Evolutionary conservation across 2,888 invertebrate genomes (phyloP).

Genomic region (Aporophyla lueneburgensis): DNA sequence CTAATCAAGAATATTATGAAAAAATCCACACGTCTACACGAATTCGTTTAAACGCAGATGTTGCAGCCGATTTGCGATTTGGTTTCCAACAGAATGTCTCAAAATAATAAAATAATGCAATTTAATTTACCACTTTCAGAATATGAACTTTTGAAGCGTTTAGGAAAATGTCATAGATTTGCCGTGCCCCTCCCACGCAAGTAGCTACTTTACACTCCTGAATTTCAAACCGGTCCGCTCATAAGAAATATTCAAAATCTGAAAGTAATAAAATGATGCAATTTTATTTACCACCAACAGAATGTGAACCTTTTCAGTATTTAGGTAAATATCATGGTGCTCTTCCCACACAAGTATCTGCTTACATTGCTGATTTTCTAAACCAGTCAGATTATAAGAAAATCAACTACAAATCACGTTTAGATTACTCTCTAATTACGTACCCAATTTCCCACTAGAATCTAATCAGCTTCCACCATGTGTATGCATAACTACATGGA

Average conservation of each 20-base stretch:
- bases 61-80: background rate
- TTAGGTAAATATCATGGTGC: background rate
- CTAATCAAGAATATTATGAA: background rate
- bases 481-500: slow-evolving; percentile 11
- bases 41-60: background rate
- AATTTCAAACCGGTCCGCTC: background rate
- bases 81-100: background rate
- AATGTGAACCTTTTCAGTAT: background rate
- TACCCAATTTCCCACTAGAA: slow-evolving; percentile 22
- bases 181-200: background rate
- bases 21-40: background rate
- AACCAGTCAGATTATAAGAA: background rate
- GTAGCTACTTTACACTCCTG: background rate
- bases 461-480: slow-evolving; percentile 42
- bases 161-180: background rate
- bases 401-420: slow-evolving; percentile 1
- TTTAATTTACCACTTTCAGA: background rate
- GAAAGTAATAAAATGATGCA: background rate
- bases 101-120: background rate
- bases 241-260: background rate
- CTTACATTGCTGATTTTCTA: background rate
- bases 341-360: background rate
- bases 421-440: slow-evolving; percentile 34
- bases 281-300: background rate
- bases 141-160: background rate